Percentiles rank a stretch among this genome's conserved stretches.
Conservation (phyloP, 2,888 invertebrate species). For the Chrysotoxum bicinctum region DNA sequence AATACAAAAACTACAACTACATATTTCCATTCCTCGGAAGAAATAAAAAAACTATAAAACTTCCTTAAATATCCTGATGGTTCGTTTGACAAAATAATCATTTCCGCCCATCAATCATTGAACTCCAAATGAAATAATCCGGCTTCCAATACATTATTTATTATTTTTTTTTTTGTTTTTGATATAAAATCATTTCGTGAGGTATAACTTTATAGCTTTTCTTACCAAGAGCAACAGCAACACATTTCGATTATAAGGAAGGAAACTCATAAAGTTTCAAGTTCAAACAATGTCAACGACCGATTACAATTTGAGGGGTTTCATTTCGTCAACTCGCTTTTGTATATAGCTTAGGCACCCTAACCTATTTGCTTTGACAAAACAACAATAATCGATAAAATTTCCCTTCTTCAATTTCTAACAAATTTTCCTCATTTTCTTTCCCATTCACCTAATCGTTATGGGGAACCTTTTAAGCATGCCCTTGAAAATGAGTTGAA, state of each 20-base stretch:
- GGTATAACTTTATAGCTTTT: background rate
- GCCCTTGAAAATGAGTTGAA: slow-evolving; percentile 11
- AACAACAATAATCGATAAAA: background rate
- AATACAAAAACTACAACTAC: too few relatives aligned
- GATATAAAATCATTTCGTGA: too few relatives aligned
- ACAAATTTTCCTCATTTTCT: background rate
- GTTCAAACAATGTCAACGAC: background rate
- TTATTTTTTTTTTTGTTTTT: too few relatives aligned
- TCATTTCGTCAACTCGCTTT: background rate
- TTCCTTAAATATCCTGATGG: background rate
- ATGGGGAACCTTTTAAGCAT: background rate
- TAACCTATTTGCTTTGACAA: background rate
- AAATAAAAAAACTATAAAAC: background rate
- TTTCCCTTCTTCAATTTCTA: background rate
- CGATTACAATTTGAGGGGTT: background rate
- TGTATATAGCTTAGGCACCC: background rate
- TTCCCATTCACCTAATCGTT: background rate
- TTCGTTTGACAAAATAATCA: background rate
- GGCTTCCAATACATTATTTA: too few relatives aligned
- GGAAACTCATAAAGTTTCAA: background rate
- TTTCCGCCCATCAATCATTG: background rate
- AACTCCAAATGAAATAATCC: background rate
- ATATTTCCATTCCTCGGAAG: background rate
- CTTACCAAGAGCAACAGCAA: background rate
- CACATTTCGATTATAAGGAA: background rate